Base-by-base conservation (phyloP, 2,113 vertebrate species). In the Vireo altiloquus region DNA sequence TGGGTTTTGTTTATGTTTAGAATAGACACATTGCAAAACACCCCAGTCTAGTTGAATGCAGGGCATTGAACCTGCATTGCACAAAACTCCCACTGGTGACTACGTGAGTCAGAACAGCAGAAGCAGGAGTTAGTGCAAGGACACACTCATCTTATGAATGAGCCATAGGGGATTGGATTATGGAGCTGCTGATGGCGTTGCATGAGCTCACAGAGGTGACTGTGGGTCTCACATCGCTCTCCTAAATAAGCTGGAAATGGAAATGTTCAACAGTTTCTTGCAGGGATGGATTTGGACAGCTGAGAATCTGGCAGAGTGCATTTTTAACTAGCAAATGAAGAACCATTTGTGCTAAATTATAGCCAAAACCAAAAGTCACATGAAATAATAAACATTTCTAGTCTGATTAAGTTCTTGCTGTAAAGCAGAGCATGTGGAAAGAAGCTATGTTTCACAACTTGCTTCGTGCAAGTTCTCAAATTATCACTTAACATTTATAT, bases 21-120 rank as follows among this genome's bases (percentile, higher is more conserved):
- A 79, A 42, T 7, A 57, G 39, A 64, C 89, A 22, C 11, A 8
- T 44, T 79, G 56, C 49, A 28, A 20, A 92, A 49, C 30, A 23
- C 10, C 20, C 53, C 17, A 9, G 10, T 18, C 5, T 50, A 70
- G 24, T 30, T 7, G 5, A 79, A 42, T 6, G 20, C 46, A 31
- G 71, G 57, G 30, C 13, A 3, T 9, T 52, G 46, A 87, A 23
- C 53, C 27, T 44, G 20, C 35, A 15, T 28, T 6, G n/a, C 54
- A 49, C n/a, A 24, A 39, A 84, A 35, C 35, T 81, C 44, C 46
- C 8, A 2, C 46, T 33, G 50, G 31, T 65, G 70, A 19, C 57
- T 30, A 0, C 7, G 7, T 5, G 21, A 74, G 74, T 7, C 0
- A 6, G 74, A 37, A 13, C 30, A 7, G 1, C 10, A 6, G 1